Evolutionary conservation across 2,797 vertebrate species (phyloP).

Genomic region (Lutjanus campechanus): DNA sequence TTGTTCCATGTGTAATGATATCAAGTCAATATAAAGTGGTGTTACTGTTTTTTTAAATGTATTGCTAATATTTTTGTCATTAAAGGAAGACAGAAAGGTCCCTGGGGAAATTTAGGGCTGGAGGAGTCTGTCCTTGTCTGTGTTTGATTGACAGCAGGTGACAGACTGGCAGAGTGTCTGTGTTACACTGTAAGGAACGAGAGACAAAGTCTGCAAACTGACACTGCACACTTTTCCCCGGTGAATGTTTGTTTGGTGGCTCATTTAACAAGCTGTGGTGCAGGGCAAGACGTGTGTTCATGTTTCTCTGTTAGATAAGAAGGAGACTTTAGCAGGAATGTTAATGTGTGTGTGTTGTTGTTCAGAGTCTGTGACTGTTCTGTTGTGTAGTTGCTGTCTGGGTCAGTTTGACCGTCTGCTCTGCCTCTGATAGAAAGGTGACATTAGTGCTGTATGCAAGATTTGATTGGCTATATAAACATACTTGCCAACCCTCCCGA

Average conservation of each 20-base stretch:
- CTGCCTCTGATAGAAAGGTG: neutral
- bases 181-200: neutral
- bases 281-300: neutral
- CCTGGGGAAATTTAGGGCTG: neutral
- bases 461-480: neutral
- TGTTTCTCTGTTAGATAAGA: neutral
- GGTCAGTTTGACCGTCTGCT: neutral
- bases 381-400: neutral
- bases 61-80: neutral
- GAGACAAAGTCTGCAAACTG: neutral
- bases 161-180: neutral
- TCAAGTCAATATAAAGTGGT: neutral
- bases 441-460: neutral
- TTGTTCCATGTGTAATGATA: neutral
- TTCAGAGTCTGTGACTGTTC: neutral
- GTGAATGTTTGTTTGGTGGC: neutral
- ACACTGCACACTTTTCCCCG: neutral
- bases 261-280: neutral
- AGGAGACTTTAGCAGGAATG: neutral
- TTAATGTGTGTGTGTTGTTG: neutral
- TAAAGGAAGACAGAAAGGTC: neutral
- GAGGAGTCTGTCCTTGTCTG: neutral
- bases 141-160: conserved; percentile 3
- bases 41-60: neutral
- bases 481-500: too few species aligned